A percentile compares a stretch with the other conserved stretches of the same genome.
These are phyloP conservation scores for Monopterus albus DNA, from an alignment of 2,113 vertebrate genomes.

Conservation along the genomic window DNA sequence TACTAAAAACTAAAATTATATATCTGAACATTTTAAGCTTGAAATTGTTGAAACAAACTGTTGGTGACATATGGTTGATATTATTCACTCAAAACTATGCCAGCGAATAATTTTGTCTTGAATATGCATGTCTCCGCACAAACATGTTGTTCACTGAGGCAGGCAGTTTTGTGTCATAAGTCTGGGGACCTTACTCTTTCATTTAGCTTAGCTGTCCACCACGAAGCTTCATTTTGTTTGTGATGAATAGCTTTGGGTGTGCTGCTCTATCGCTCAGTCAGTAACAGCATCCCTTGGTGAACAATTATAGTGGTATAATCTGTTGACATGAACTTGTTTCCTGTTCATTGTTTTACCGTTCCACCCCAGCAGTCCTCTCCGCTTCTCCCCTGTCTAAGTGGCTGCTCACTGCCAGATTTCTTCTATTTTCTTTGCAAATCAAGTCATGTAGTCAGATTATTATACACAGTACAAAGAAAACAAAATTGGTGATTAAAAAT, in stretches of 20 bases:
- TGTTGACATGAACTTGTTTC: constrained; percentile 75
- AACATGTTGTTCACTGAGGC: not conserved
- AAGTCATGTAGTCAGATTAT: constrained; percentile 79
- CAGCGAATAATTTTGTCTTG: not conserved
- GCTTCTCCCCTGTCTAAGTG: constrained; percentile 54
- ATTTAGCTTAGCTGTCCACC: constrained; percentile 35
- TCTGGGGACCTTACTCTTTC: constrained; percentile 5
- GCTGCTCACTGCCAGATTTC: constrained; percentile 65
- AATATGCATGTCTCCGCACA: not conserved
- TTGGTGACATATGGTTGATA: not conserved
- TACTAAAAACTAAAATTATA: too few species aligned
- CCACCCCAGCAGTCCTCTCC: constrained; percentile 57
- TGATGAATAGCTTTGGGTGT: constrained; percentile 42
- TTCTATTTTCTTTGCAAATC: constrained; percentile 75
- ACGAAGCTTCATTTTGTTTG: constrained; percentile 29
- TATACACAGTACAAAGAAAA: constrained; percentile 82
- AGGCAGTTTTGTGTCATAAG: not conserved
- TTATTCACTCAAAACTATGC: not conserved
- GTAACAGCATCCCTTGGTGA: constrained; percentile 53
- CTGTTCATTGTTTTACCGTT: constrained; percentile 71
- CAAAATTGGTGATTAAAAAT: constrained; percentile 86
- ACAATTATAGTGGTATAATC: constrained; percentile 68
- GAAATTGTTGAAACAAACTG: too few species aligned
- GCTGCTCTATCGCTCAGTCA: constrained; percentile 45
- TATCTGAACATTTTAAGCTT: too few species aligned